phyloP scores from a whole-genome alignment of 2,797 vertebrate species.

The Sibirionetta formosa region DNA sequence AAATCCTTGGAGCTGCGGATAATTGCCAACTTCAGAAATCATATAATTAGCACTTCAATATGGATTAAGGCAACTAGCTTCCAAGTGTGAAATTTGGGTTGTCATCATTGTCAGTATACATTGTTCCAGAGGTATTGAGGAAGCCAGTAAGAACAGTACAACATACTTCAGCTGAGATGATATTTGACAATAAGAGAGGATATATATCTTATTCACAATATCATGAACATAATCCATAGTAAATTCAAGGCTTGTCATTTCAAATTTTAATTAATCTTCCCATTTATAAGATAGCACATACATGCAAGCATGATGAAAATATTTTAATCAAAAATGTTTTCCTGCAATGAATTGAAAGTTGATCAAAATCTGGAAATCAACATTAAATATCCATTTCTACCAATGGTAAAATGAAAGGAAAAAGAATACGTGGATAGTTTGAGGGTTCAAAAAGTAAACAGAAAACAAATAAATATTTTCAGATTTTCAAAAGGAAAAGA shows the following conservation, averaged over 20 bases:
- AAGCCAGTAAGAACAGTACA: neutral
- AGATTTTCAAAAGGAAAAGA: neutral
- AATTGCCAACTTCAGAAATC: neutral
- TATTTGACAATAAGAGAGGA: neutral
- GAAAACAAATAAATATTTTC: neutral
- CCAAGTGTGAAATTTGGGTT: neutral
- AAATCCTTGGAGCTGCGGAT: neutral
- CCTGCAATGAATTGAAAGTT: neutral
- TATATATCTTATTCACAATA: neutral
- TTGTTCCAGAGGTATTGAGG: neutral
- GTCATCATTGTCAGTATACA: neutral
- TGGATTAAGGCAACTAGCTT: neutral
- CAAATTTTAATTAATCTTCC: neutral
- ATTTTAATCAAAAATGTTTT: fast-evolving
- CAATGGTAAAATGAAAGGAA: neutral
- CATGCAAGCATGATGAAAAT: fast-evolving
- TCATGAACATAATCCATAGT: neutral
- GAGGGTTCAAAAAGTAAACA: neutral
- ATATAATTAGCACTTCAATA: neutral
- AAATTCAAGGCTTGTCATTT: fast-evolving
- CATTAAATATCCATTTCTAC: neutral
- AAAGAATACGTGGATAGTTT: fast-evolving
- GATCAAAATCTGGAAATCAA: neutral
- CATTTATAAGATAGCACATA: neutral
- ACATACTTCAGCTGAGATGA: neutral